Evolutionary conservation across 1,140 invertebrate genomes (phyloP), one percentile per base, ranked within the genome.

Genomic region (Camponotus floridanus): DNA sequence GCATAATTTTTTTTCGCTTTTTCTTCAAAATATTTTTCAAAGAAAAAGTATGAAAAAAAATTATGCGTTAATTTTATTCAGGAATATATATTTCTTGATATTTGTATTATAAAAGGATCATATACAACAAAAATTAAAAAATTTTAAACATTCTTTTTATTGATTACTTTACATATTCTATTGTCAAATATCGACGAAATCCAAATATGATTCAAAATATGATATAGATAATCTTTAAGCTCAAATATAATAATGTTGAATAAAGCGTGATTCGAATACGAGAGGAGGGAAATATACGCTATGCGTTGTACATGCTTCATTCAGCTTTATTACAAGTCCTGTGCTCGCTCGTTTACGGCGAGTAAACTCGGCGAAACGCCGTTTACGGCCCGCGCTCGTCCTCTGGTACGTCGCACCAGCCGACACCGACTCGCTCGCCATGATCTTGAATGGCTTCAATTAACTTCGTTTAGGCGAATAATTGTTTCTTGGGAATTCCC

Each of bases 391-490:
- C 64, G 45, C 57, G 55, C 55, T 55, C 7, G 65, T 85, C 88
- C 31, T 87, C 74, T 48, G 64, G 78, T 62, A 39, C 85, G 33
- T 64, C 78, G 79, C 76, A 57, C 74, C 88, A 74, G 36, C 87
- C 88, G 85, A 86, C 86, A 90, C 88, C 81, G 76, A 89, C 91
- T 85, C 87, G 76, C 88, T 92, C 92, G 84, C 91, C 92, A 93
- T 92, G 93, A 94, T 94, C 93, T 94, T 94, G 89, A 94, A 94
- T 94, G 94, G 92, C 91, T 94, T 94, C 94, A 94, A 94, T 94
- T 94, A 94, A 86, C 91, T 92, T 93, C 91, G 91, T 94, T 93
- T 92, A 86, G 86, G 67, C 86, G 86, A 71, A 92, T 93, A 94
- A 94, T 94, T 94, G 93, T 94, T 94, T 94, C 93, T 94, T 89